These are phyloP conservation scores for Saccostrea echinata DNA, from an alignment of 1,140 invertebrate genomes.

Conservation along the genomic window DNA sequence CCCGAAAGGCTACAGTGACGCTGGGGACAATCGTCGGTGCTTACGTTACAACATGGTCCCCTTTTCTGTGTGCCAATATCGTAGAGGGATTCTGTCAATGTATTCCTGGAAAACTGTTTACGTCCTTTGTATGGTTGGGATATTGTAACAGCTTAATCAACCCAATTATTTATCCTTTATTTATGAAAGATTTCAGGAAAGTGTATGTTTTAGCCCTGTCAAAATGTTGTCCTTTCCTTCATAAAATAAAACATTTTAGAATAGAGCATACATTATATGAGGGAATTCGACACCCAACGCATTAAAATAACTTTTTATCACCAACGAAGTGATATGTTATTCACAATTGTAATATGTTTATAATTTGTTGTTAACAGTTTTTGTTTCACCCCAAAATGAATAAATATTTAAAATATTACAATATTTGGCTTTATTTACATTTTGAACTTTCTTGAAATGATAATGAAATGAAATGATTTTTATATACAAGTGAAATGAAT, in stretches of 20 bases:
- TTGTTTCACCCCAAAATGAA: neutral
- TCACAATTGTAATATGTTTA: neutral
- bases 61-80: slow-evolving; percentile 98
- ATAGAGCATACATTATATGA: slow-evolving; percentile 11
- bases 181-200: slow-evolving; percentile 96
- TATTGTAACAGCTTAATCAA: slow-evolving; percentile 98
- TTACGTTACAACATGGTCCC: slow-evolving; percentile 97
- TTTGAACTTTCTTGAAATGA: too few species aligned
- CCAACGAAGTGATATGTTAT: neutral
- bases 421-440: too few species aligned
- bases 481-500: neutral
- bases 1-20: slow-evolving; percentile 74
- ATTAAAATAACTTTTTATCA: neutral
- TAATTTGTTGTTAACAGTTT: neutral
- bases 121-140: slow-evolving; percentile 88
- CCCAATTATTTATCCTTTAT: slow-evolving; percentile 98
- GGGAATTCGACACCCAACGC: neutral
- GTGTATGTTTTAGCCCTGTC: slow-evolving; percentile 85
- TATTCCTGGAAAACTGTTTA: slow-evolving; percentile 68
- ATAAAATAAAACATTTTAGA: neutral
- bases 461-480: neutral
- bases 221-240: slow-evolving; percentile 66
- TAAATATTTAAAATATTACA: neutral
- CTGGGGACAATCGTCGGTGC: slow-evolving; percentile 82
- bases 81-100: slow-evolving; percentile 92